Conservation (phyloP, 2,797 vertebrate species). For the Apogon talboti region DNA sequence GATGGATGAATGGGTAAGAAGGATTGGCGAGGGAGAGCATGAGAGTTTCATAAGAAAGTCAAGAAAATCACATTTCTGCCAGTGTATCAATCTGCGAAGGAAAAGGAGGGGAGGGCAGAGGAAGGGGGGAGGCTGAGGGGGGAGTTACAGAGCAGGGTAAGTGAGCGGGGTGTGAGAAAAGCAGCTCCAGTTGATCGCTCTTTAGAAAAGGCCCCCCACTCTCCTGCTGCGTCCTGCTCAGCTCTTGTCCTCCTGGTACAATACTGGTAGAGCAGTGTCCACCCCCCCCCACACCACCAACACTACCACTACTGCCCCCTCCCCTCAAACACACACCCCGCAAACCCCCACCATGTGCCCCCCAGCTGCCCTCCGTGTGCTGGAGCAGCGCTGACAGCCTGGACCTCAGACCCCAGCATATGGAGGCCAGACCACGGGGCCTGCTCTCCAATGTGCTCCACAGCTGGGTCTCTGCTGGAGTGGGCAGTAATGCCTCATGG, state of each 20-base stretch:
- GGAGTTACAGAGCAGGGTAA: slow-evolving; percentile 45
- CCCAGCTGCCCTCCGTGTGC: slow-evolving; percentile 79
- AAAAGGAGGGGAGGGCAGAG: slow-evolving; percentile 52
- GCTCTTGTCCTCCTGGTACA: slow-evolving; percentile 82
- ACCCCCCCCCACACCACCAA: too few relatives aligned
- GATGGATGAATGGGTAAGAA: slow-evolving; percentile 70
- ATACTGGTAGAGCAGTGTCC: slow-evolving; percentile 68
- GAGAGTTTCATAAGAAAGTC: slow-evolving; percentile 72
- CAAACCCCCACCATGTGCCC: slow-evolving; percentile 40
- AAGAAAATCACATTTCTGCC: slow-evolving; percentile 79
- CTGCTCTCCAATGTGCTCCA: slow-evolving; percentile 70
- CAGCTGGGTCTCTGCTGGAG: slow-evolving; percentile 77
- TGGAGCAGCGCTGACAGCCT: slow-evolving; percentile 73
- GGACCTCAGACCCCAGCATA: slow-evolving; percentile 82
- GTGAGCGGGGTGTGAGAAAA: slow-evolving; percentile 83
- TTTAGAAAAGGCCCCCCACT: slow-evolving; percentile 82
- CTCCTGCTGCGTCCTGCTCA: slow-evolving; percentile 83
- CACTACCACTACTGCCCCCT: not conserved
- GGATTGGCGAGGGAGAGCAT: slow-evolving; percentile 29
- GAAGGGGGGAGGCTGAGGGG: slow-evolving; percentile 46
- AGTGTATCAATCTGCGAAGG: slow-evolving; percentile 82
- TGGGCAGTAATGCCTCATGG: slow-evolving; percentile 54
- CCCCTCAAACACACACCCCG: slow-evolving; percentile 21
- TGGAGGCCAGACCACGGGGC: slow-evolving; percentile 77
- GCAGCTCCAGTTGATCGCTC: slow-evolving; percentile 81